Evolutionary conservation across 1,140 invertebrate genomes (phyloP), one percentile per base, ranked within the genome.

Genomic region (Cydia amplana): DNA sequence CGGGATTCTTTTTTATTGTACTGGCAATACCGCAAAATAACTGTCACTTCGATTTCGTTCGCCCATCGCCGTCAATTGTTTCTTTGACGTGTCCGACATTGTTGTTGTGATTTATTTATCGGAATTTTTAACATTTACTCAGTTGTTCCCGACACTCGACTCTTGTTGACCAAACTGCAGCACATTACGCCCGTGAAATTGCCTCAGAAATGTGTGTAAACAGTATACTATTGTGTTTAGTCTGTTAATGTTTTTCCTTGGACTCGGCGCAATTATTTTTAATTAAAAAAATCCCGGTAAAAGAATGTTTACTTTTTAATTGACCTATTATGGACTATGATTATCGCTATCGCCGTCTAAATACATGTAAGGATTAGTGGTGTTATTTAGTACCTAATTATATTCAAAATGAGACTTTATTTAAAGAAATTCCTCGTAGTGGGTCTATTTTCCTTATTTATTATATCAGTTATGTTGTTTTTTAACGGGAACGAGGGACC

Each of bases 341-440:
- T 23, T 60, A 23, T 6, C 6, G 6, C 20, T 60, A 23, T 70
- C n/a, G 23, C 25, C 4, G 32, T 43, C 32, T 70, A 70, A 43
- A 18, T 18, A 40, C 16, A 20, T 16, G 32, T 40, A 7, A 70
- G 14, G 14, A 32, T 4, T 14, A n/a, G 65, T 40, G 9, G 28
- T 60, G 55, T 60, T 43, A 12, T 7, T 40, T 43, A 18, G 14
- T 32, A n/a, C n/a, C n/a, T n/a, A 67, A 36, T 28, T 49, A 36
- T 72, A 2, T 46, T 65, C 40, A 77, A 55, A 18, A 82, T 82
- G 80, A 70, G 80, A 9, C 73, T 82, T 28, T 78, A 80, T 72
- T 75, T 77, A 51, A 78, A 77, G 73, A 82, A 82, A 72, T 73
- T 79, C 14, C 32, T 77, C 0, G 70, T 70, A 20, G 72, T 74